These are phyloP conservation scores for Drosophila teissieri DNA, from an alignment of 1,140 invertebrate genomes.

Conservation along the genomic window DNA sequence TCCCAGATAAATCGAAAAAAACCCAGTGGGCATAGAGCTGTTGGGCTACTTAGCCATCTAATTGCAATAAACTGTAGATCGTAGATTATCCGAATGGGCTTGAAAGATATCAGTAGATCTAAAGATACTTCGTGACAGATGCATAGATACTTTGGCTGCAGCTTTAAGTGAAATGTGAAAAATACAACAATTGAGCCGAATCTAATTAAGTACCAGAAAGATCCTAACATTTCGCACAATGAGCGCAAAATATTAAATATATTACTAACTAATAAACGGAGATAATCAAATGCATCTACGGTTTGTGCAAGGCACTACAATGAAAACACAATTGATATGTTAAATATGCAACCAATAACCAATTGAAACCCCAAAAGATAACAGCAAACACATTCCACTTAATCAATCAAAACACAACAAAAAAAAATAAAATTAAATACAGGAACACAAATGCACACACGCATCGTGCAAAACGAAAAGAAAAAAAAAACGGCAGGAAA, in stretches of 20 bases:
- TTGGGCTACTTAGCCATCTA: constrained; percentile 14
- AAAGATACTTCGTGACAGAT: background rate
- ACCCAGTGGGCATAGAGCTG: constrained; percentile 5
- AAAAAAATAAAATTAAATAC: constrained; percentile 22
- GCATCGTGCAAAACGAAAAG: constrained; percentile 18
- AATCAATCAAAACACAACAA: constrained; percentile 26
- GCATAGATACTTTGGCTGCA: too few species aligned
- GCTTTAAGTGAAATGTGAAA: background rate
- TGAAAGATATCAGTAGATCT: background rate
- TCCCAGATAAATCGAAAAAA: constrained; percentile 10
- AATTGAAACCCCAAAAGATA: constrained; percentile 33
- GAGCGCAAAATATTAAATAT: too few species aligned
- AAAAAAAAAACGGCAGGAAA: constrained; percentile 17
- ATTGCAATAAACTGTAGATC: constrained; percentile 10
- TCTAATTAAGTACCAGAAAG: background rate
- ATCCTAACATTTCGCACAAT: too few species aligned
- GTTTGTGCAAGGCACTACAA: background rate
- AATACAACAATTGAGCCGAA: background rate
- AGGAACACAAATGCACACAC: constrained; percentile 50
- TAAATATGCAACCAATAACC: constrained; percentile 27
- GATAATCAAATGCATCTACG: background rate
- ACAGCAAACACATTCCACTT: constrained; percentile 42
- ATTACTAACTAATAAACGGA: background rate
- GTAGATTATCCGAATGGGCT: background rate
- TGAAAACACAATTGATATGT: constrained; percentile 8